These are phyloP conservation scores for Eufriesea mexicana DNA, from an alignment of 1,140 invertebrate genomes.

Conservation along the genomic window DNA sequence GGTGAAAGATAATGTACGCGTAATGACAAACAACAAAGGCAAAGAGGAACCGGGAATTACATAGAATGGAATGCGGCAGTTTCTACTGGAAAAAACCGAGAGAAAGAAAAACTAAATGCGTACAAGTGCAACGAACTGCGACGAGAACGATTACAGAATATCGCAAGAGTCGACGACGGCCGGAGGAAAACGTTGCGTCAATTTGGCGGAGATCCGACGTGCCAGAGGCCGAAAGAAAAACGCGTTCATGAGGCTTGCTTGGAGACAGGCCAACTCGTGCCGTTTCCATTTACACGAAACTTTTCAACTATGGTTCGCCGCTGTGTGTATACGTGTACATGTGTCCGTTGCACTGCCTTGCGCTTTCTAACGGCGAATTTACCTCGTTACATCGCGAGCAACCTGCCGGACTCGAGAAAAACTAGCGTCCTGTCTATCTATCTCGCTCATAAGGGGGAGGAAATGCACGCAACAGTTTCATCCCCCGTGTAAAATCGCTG, in stretches of 20 bases:
- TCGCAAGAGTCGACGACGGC: background rate
- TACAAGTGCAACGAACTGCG: conserved; percentile 21
- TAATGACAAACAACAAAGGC: background rate
- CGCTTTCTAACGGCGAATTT: conserved; percentile 22
- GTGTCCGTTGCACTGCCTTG: background rate
- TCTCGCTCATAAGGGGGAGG: background rate
- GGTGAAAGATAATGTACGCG: too few species aligned
- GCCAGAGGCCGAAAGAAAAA: conserved; percentile 28
- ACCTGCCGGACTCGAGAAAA: background rate
- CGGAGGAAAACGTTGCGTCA: conserved; percentile 46
- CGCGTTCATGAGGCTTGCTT: conserved; percentile 3
- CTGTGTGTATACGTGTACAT: too few species aligned
- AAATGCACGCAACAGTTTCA: conserved; percentile 10
- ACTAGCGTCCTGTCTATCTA: background rate
- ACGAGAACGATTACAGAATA: conserved; percentile 36
- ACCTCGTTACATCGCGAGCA: background rate
- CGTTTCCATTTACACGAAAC: conserved; percentile 53
- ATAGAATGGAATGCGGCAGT: conserved; percentile 38
- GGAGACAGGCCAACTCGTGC: conserved; percentile 33
- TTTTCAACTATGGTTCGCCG: background rate
- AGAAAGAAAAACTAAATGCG: background rate
- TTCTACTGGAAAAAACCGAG: background rate
- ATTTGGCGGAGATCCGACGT: conserved; percentile 32
- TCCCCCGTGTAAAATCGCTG: conserved; percentile 21
- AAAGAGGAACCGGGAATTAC: too few species aligned